Conservation (phyloP, 2,888 invertebrate species). For the Dichetophora obliterata region DNA sequence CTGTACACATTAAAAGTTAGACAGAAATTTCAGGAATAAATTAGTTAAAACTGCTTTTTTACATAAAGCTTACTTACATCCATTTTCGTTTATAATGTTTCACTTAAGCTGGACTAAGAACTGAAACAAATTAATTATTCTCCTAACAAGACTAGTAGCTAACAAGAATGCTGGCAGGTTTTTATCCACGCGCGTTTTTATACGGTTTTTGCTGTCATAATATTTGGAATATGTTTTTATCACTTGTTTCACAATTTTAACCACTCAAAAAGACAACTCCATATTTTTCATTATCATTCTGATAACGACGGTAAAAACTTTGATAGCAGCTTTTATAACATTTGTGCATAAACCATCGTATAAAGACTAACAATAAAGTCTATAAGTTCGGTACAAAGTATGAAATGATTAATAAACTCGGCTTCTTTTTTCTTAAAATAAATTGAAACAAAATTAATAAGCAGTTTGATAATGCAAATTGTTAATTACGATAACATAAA, state of each 20-base stretch:
- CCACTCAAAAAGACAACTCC: no score
- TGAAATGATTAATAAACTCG: neutral
- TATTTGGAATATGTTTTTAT: no score
- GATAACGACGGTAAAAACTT: neutral
- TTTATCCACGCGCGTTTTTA: no score
- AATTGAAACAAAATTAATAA: slow-evolving; percentile 3
- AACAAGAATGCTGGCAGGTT: no score
- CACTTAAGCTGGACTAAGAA: no score
- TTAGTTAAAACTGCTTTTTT: neutral
- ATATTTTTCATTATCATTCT: neutral
- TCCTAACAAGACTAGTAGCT: no score
- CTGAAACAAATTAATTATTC: no score
- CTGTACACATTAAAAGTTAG: slow-evolving; percentile 66
- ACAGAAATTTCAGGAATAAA: no score
- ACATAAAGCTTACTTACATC: slow-evolving; percentile 56
- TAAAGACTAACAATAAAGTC: neutral
- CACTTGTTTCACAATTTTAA: no score
- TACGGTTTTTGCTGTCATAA: no score
- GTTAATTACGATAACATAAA: no score
- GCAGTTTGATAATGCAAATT: slow-evolving; percentile 25
- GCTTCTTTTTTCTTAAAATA: slow-evolving; percentile 8
- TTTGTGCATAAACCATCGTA: slow-evolving; percentile 15
- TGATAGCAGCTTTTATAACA: neutral
- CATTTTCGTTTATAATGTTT: no score
- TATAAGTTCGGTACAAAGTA: slow-evolving; percentile 5